Percentiles rank a stretch among this genome's conserved stretches.
Conservation (phyloP, 2,888 invertebrate species). For the Drosophila aldrichi region DNA sequence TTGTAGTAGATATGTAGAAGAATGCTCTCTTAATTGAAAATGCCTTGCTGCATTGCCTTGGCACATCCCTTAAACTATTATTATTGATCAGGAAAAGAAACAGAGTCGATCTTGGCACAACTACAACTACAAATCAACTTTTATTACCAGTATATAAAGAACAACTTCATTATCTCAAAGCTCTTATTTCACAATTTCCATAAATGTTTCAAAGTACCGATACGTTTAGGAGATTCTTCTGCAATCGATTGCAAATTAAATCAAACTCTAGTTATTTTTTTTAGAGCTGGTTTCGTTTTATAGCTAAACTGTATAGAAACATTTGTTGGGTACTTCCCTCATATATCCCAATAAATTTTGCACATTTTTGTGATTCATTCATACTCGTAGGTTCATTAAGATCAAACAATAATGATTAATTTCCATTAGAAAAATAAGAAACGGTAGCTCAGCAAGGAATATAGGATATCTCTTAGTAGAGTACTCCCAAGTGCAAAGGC, state of each 20-base stretch:
- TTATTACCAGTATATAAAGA: no score
- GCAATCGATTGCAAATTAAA: background rate
- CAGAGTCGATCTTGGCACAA: no score
- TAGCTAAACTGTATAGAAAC: background rate
- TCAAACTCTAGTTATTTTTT: no score
- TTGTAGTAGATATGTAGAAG: background rate
- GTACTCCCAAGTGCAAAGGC: background rate
- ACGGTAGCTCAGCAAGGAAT: background rate
- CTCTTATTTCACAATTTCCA: background rate
- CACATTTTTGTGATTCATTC: slow-evolving; percentile 1
- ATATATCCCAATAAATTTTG: background rate
- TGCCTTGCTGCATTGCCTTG: no score
- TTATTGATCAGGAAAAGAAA: no score
- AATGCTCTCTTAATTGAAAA: no score
- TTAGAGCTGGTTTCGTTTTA: no score
- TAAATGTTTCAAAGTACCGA: background rate
- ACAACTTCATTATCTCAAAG: background rate
- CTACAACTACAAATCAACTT: no score
- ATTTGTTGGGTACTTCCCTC: background rate
- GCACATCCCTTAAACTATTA: no score
- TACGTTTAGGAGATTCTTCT: no score
- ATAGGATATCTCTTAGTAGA: background rate
- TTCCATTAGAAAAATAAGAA: background rate
- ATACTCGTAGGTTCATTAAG: background rate
- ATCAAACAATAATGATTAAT: background rate